Evolutionary conservation across 2,888 invertebrate genomes (phyloP), one percentile per base, ranked within the genome.

Genomic region (Caenorhabditis sp.): DNA sequence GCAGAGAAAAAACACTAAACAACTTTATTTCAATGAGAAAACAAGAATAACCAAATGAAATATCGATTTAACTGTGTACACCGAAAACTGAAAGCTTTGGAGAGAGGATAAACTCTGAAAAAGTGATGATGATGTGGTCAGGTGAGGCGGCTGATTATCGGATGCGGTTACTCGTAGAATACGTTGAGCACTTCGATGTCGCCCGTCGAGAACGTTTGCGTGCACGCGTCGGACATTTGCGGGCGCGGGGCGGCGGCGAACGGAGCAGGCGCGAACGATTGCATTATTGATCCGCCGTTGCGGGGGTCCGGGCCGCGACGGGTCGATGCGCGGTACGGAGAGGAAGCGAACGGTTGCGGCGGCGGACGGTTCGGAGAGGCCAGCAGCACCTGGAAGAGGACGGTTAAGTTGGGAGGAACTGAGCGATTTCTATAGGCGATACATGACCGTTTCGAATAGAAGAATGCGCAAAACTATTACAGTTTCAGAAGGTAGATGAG

Each of bases 181-280:
- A 87, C 84, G 55, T 88, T 84, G 72, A 86, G 82, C 78, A 86
- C 86, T 63, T 95, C 95, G 68, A 88, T 86, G 58, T 88, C 87
- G 52, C 88, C 88, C 61, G 88, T 88, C 24, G 87, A 87, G 66
- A 88, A 82, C n/a, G 88, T 88, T 82, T 88, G 88, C 15, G 87
- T 85, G 37, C 78, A 77, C 43, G 84, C 79, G 55, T 88, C 88
- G 63, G 76, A 78, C 83, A 86, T 86, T 50, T 83, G 82, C 20
- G 83, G 80, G 20, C 79, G 79, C 8, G 80, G 78, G 32, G 75
- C 76, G 15, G 61, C 58, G 20, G 73, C 50, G 50, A 73, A 78
- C 6, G 73, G 65, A 11, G 78, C 68, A 17, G 76, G 76, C 2
- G 62, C 52, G 53, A 75, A 75, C n/a, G 75, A 75, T 45, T 68